Evolutionary conservation across 2,888 invertebrate species (phyloP).

Genomic region (Chymomyza fuscimana): DNA sequence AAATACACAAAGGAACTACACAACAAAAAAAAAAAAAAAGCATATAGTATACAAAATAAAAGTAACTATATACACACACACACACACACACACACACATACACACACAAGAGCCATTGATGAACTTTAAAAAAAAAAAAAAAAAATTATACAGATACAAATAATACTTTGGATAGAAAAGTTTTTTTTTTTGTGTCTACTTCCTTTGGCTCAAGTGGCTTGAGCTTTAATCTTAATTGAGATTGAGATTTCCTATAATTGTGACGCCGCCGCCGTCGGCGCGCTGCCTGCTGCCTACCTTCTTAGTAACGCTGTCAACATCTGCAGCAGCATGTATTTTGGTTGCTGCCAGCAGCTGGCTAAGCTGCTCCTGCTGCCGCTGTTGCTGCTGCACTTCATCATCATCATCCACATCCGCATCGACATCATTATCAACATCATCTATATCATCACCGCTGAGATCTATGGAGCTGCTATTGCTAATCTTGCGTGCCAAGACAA

Average conservation of each 20-base stretch:
- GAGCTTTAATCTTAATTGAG: slow-evolving; percentile 56
- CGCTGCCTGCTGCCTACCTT: slow-evolving; percentile 9
- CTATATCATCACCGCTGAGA: slow-evolving; percentile 84
- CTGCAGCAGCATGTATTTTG: slow-evolving; percentile 26
- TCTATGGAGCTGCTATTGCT: slow-evolving; percentile 82
- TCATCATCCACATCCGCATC: slow-evolving; percentile 25
- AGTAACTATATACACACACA: slow-evolving; percentile 14
- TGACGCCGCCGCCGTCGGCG: slow-evolving; percentile 49
- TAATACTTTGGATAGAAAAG: neutral
- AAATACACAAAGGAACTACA: neutral
- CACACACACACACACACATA: neutral
- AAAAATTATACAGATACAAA: neutral
- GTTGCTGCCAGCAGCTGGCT: slow-evolving; percentile 64
- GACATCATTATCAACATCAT: slow-evolving; percentile 72
- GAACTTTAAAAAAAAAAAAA: slow-evolving; percentile 12
- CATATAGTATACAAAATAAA: neutral
- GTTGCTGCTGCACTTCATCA: slow-evolving; percentile 22
- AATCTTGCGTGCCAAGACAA: slow-evolving; percentile 83
- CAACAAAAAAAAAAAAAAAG: neutral
- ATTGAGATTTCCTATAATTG: slow-evolving; percentile 69
- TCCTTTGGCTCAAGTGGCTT: neutral
- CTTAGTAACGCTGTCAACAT: slow-evolving; percentile 1
- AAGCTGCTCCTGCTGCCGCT: slow-evolving; percentile 42
- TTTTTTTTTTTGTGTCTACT: neutral
- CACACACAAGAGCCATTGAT: neutral